Evolutionary conservation across 2,888 invertebrate species (phyloP), one percentile per base, ranked within the genome.

Genomic region (Chirona hameri): DNA sequence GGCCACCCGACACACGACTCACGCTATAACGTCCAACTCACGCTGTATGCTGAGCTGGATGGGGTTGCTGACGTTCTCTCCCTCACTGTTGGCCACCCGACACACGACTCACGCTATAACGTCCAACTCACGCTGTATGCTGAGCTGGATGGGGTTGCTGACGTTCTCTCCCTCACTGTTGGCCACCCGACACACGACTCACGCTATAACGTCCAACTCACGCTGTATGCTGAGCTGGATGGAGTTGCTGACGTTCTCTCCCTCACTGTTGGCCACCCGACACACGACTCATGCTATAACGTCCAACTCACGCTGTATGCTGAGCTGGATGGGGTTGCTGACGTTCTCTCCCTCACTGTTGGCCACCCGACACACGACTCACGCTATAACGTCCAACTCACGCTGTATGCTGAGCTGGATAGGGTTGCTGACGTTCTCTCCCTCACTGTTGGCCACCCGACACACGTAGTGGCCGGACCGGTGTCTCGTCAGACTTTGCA

Each of bases 381-480:
- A 81, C 96, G 55, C 55, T 14, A 12, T 18, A 55, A 18, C 82
- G 85, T 81, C 86, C 79, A 87, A 92, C 95, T 94, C 90, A 96
- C 96, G 96, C 88, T 95, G 91, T 84, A 96, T 95, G 89, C 96
- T 94, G 84, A 96, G 89, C 84, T 92, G 90, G 88, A 96, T 95
- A 0, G 94, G 92, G 83, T 91, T 91, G 89, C 95, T 96, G 86
- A 93, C 94, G 0, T 96, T 95, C 86, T 95, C 95, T 0, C 96
- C 96, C 88, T 96, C 95, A 0, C 93, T 93, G 88, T 96, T 96
- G 89, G 93, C 93, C 0, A 95, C 96, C 12, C 95, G 94, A 87
- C 96, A 96, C 4, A 95, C 94, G 89, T 96, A 96, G 90, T 95
- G 95, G 81, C 96, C 96, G 55, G 95, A 95, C 69, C 94, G 95